Base-by-base conservation (phyloP, 2,113 vertebrate genomes). In the Chauna torquata region DNA sequence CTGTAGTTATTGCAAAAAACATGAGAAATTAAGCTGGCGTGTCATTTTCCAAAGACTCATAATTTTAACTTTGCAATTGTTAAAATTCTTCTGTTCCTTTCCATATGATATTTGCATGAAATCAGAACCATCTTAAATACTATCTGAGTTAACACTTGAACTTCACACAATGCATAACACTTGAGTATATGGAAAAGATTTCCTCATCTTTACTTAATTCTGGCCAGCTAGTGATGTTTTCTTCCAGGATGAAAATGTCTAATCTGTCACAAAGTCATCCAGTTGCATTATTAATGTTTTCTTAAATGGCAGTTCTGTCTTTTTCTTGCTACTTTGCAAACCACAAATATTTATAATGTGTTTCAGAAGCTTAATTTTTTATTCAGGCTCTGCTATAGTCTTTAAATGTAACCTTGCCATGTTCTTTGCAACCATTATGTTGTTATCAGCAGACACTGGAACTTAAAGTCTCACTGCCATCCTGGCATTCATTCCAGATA, bases 271-370 rank as follows among this genome's bases (percentile, higher is more conserved):
- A 86, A 81, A 88, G 38, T 95, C 89, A 88, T 96, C 66, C 94
- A 91, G 80, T 80, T 94, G 64, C 69, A 83, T 96, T 93, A 96
- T 81, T 92, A 94, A 97, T 96, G 95, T 71, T 74, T 96, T 97
- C 95, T 94, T 96, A 97, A 97, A 94, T 85, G 93, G 82, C 57
- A 96, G 32, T 68, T 86, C 79, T 96, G 78, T 89, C 91, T 94
- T 92, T 65, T 88, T 80, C 92, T 91, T 95, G 82, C 87, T 97
- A 94, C 89, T 96, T 94, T 91, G 89, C 79, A 96, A 96, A 95
- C 97, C 95, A 93, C 96, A 97, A 96, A 52, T 78, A 96, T 96
- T 94, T 89, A 50, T 78, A 93, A 90, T 94, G 90, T 55, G 50
- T 88, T 97, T 96, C 94, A 96, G 91, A 95, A 96, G 84, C 84